These are phyloP conservation scores for Manacus vitellinus DNA, from an alignment of 2,113 vertebrate species.

Conservation along the genomic window DNA sequence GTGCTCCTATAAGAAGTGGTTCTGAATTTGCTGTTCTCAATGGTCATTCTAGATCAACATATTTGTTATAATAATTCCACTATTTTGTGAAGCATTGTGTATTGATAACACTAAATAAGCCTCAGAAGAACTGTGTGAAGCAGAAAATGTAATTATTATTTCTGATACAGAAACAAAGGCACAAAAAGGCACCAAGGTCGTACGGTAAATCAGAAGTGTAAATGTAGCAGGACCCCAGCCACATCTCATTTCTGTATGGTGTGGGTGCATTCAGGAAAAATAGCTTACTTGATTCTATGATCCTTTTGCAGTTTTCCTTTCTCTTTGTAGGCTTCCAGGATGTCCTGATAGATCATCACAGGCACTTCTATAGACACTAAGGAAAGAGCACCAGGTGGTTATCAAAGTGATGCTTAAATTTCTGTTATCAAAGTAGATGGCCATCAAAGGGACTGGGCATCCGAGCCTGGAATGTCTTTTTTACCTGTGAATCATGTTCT, in stretches of 20 bases:
- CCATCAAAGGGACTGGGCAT: not conserved
- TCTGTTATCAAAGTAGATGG: not conserved
- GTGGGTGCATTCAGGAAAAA: not conserved
- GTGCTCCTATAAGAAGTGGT: not conserved
- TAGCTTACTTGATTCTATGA: not conserved
- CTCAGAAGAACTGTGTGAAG: not conserved
- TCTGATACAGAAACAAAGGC: not conserved
- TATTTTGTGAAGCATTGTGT: not conserved
- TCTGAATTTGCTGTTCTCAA: not conserved
- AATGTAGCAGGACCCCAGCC: not conserved
- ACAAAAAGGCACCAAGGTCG: not conserved
- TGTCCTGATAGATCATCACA: not conserved
- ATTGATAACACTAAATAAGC: not conserved
- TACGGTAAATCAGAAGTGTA: not conserved
- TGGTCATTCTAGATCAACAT: not conserved
- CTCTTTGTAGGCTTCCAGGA: not conserved
- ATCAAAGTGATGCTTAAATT: not conserved
- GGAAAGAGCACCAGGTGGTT: not conserved
- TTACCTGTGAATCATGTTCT: not conserved
- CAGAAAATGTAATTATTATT: conserved; percentile 34
- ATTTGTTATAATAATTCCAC: not conserved
- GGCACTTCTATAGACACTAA: not conserved
- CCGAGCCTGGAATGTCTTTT: not conserved
- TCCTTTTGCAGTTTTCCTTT: not conserved
- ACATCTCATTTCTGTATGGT: not conserved